Evolutionary conservation across 2,797 vertebrate genomes (phyloP).

Genomic region (Catamblyrhynchus diadema): DNA sequence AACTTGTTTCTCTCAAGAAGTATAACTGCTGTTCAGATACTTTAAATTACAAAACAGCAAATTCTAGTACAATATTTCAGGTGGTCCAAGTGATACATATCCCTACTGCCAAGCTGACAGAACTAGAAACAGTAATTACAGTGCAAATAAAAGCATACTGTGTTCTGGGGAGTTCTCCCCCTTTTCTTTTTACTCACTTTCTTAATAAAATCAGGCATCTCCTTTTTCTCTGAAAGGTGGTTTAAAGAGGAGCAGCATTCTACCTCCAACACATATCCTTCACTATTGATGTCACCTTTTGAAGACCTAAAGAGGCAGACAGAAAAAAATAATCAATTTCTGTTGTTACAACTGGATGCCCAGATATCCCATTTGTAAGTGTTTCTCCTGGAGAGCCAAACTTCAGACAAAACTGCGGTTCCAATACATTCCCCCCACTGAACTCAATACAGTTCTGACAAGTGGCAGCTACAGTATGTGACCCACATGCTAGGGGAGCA

Average conservation of each 20-base stretch:
- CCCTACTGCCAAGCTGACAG: neutral
- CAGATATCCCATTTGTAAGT: neutral
- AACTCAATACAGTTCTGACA: neutral
- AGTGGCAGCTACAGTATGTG: neutral
- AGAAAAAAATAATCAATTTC: neutral
- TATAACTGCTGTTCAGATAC: neutral
- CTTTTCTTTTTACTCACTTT: conserved; percentile 80
- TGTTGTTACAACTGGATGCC: neutral
- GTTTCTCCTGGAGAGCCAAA: neutral
- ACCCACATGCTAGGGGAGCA: neutral
- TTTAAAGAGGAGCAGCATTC: conserved; percentile 87
- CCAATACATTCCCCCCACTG: neutral
- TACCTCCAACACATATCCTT: conserved; percentile 85
- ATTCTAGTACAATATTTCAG: neutral
- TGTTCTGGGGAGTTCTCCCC: neutral
- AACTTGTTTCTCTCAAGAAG: neutral
- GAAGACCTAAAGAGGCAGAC: conserved; percentile 78
- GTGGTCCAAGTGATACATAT: neutral
- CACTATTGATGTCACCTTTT: conserved; percentile 76
- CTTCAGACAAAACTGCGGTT: neutral
- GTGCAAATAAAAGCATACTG: neutral
- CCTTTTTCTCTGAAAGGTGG: conserved; percentile 84
- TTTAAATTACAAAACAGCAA: neutral
- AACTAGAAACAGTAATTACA: neutral
- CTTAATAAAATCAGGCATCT: conserved; percentile 92